Evolutionary conservation across 2,888 invertebrate genomes (phyloP).

Genomic region (Apoderus coryli): DNA sequence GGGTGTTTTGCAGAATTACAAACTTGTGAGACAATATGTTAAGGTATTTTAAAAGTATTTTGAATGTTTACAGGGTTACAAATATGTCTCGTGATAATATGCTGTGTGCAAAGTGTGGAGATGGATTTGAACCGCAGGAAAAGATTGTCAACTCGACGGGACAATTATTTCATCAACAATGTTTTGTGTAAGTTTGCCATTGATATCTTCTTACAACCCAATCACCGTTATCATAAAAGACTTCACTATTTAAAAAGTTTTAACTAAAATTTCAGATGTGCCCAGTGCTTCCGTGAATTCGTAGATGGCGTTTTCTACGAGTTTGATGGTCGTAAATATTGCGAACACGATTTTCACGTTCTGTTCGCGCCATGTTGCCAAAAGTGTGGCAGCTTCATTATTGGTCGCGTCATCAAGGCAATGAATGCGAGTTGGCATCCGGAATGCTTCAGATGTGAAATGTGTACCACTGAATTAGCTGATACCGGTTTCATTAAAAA

Average conservation of each 20-base stretch:
- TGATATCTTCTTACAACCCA: no score
- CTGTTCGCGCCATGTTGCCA: constrained; percentile 73
- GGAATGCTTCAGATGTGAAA: constrained; percentile 90
- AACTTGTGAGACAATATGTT: no score
- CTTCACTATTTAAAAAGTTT: no score
- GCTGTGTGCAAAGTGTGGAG: constrained; percentile 89
- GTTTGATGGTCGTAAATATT: constrained; percentile 98
- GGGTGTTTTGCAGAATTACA: no score
- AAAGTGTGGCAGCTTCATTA: constrained; percentile 77
- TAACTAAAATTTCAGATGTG: constrained; percentile 61
- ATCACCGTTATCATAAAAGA: no score
- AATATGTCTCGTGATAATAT: constrained; percentile 81
- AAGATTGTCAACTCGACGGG: constrained; percentile 98
- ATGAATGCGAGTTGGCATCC: constrained; percentile 99
- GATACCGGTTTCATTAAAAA: constrained; percentile 96
- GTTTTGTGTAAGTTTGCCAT: constrained; percentile 99
- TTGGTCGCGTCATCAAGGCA: constrained; percentile 97
- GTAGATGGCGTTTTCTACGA: constrained; percentile 97
- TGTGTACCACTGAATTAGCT: constrained; percentile 82
- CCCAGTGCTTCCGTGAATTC: constrained; percentile 96
- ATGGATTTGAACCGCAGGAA: constrained; percentile 91
- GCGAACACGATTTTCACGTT: constrained; percentile 97
- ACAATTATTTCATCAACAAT: constrained; percentile 96
- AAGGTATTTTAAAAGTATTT: no score
- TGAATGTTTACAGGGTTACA: constrained; percentile 33